Evolutionary conservation across 2,888 invertebrate genomes (phyloP).

Genomic region (Allygus modestus): DNA sequence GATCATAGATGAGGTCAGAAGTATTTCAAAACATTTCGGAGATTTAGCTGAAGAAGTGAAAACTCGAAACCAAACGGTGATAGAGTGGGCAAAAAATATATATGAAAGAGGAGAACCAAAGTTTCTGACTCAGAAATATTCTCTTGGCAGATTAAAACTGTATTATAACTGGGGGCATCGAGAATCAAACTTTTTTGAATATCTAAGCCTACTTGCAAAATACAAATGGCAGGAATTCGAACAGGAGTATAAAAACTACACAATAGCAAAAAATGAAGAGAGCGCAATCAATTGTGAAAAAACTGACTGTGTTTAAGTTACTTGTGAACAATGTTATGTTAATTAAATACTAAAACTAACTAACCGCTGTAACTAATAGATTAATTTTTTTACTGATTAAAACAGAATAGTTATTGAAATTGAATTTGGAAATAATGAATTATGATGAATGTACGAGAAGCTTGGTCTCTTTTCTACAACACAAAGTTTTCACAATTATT

Average conservation of each 20-base stretch:
- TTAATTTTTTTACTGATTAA: too few species aligned
- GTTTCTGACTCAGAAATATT: constrained; percentile 12
- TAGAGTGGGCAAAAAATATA: background rate
- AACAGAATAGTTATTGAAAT: too few species aligned
- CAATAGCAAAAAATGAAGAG: background rate
- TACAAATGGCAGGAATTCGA: constrained; percentile 36
- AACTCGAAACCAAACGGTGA: constrained; percentile 8
- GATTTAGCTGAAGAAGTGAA: constrained; percentile 37
- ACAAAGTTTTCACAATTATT: too few species aligned
- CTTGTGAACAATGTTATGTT: background rate
- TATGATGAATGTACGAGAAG: too few species aligned
- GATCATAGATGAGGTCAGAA: constrained; percentile 13
- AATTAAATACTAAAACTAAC: too few species aligned
- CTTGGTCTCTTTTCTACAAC: too few species aligned
- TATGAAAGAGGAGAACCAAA: constrained; percentile 32
- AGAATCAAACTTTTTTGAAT: constrained; percentile 47
- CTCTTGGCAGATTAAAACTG: constrained; percentile 36
- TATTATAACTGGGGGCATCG: constrained; percentile 40
- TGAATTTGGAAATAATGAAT: too few species aligned
- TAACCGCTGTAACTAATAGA: too few species aligned
- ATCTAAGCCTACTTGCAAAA: background rate
- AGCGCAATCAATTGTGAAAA: background rate
- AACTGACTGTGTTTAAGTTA: background rate
- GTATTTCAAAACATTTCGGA: background rate
- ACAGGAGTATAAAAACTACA: constrained; percentile 43